Evolutionary conservation across 23 tunicate genomes (phyloP), one percentile per base, ranked within the genome.

Genomic region (Halocynthia aurantium): DNA sequence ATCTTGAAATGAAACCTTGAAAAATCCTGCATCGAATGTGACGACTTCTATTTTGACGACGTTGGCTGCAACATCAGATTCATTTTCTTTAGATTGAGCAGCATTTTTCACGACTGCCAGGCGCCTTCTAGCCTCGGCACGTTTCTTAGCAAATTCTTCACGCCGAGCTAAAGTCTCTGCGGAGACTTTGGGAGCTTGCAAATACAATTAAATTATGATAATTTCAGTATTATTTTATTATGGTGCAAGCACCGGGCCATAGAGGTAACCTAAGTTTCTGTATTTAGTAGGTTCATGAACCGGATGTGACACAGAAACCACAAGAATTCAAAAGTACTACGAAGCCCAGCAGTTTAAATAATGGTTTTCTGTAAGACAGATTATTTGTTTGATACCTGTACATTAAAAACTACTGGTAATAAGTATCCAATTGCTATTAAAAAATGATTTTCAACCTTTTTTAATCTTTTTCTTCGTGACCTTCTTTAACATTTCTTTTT

Each of bases 11-110:
- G 55, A 7, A 58, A 89, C 96, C 72, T 84, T 80, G 62, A 89
- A 89, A 76, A 89, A 89, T 40, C 85, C 88, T 53, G 96, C 96
- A 76, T 89, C 88, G 71, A 89, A 89, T 66, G 96, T 73, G 0
- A 83, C 61, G 18, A 73, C 21, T n/a, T 55, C 78, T 19, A 10
- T 15, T 0, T 65, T 49, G 9, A 65, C 50, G 10, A 9, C 31
- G 4, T 58, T 58, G 31, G 22, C 31, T 31, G 44, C 44, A 31
- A 31, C 44, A 65, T 65, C 70, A n/a, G n/a, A 15, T 5, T 9
- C 31, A 2, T 65, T 65, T 65, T 80, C 57, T 19, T 62, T 69
- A 19, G 17, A 50, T 19, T 78, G 76, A 13, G 86, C 75, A 61
- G 72, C 49, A 75, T 84, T 89, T 70, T 84, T 89, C 0, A 85